A percentile compares a stretch with the other conserved stretches of the same genome.
phyloP scores from a whole-genome alignment of 2,888 invertebrate genomes.

The Tenthredo notha region DNA sequence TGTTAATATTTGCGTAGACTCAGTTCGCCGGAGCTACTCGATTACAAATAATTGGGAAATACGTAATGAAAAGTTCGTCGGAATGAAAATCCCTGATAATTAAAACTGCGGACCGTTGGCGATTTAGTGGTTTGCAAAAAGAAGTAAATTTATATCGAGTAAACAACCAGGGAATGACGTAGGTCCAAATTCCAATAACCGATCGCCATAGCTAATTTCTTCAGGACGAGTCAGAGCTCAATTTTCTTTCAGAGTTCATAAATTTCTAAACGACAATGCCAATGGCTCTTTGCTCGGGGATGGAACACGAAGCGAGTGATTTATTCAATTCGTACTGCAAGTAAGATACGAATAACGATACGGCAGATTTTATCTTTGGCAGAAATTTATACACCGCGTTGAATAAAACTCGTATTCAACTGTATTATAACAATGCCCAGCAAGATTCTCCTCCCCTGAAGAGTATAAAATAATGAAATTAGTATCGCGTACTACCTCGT shows the following conservation, averaged over 20 bases:
- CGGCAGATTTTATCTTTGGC: no score
- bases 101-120: neutral
- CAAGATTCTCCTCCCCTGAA: no score
- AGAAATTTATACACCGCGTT: no score
- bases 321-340: no score
- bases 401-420: no score
- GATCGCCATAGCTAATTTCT: neutral
- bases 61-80: neutral
- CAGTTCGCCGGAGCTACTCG: neutral
- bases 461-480: no score
- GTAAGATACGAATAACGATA: no score
- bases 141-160: neutral
- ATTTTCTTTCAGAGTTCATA: constrained; percentile 25
- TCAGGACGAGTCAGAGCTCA: neutral
- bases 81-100: neutral
- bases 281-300: neutral
- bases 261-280: constrained; percentile 35
- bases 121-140: neutral
- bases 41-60: neutral
- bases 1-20: no score
- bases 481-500: neutral
- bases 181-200: neutral
- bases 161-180: neutral
- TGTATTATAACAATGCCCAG: no score
- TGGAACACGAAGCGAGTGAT: neutral